These are phyloP conservation scores for Matsumurasca onukii DNA, from an alignment of 1,140 invertebrate species.

Conservation along the genomic window DNA sequence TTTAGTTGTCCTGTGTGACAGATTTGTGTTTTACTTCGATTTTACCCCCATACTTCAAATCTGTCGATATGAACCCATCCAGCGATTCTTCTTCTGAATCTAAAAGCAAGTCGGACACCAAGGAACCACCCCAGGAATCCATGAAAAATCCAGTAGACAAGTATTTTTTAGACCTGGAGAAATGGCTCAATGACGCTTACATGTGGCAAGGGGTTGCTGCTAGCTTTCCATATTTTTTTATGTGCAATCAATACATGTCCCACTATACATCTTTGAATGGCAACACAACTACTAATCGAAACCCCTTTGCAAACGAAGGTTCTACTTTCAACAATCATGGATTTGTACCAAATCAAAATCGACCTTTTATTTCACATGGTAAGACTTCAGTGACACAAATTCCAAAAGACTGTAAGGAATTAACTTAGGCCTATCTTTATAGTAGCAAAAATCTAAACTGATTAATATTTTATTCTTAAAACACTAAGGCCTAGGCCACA, in stretches of 20 bases:
- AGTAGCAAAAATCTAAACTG: too few species aligned
- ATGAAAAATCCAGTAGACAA: constrained; percentile 42
- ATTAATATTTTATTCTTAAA: too few species aligned
- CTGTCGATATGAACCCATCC: too few species aligned
- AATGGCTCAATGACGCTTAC: constrained; percentile 55
- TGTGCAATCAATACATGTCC: constrained; percentile 49
- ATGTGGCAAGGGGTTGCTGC: constrained; percentile 53
- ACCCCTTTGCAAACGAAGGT: background rate
- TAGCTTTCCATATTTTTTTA: constrained; percentile 52
- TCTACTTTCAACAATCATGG: background rate
- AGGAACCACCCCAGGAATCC: too few species aligned
- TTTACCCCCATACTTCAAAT: too few species aligned
- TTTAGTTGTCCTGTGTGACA: too few species aligned
- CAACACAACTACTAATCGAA: background rate
- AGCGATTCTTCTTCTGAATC: too few species aligned
- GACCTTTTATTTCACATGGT: background rate
- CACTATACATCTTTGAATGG: constrained; percentile 37
- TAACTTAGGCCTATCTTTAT: too few species aligned
- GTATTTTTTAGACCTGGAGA: constrained; percentile 53
- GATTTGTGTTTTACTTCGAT: too few species aligned
- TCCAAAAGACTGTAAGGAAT: too few species aligned
- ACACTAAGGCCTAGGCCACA: too few species aligned
- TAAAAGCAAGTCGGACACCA: too few species aligned
- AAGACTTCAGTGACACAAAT: background rate
- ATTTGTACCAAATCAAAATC: background rate